Percentiles rank a stretch among this genome's conserved stretches.
These are phyloP conservation scores for Scomberomorus guttatus DNA, from an alignment of 2,797 vertebrate genomes.

Conservation along the genomic window DNA sequence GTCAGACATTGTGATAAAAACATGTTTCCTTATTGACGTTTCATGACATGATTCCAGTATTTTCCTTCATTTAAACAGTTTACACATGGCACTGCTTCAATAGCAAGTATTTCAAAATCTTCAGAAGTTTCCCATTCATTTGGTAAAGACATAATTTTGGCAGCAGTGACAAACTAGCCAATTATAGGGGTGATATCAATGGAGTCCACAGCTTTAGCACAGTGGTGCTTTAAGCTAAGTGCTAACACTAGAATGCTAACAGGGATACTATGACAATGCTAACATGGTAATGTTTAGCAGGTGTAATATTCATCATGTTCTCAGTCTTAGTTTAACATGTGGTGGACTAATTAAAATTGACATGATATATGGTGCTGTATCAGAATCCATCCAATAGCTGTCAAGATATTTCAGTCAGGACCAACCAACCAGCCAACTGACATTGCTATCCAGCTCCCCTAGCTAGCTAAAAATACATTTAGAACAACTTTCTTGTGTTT, in stretches of 20 bases:
- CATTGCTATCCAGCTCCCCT: too few species aligned
- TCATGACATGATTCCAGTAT: constrained; percentile 8
- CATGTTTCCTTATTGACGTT: constrained; percentile 45
- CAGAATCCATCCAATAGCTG: too few species aligned
- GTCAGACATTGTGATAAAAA: constrained; percentile 34
- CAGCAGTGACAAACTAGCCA: not conserved
- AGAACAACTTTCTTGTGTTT: not conserved
- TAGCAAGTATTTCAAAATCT: not conserved
- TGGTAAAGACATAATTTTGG: not conserved
- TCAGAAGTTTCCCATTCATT: not conserved
- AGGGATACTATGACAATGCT: not conserved
- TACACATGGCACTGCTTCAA: not conserved
- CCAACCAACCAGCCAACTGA: too few species aligned
- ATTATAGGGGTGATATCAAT: not conserved
- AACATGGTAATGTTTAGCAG: not conserved
- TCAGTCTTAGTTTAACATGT: not conserved
- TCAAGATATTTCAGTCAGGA: too few species aligned
- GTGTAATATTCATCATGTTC: not conserved
- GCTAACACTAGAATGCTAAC: not conserved
- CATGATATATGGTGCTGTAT: too few species aligned
- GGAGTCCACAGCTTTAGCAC: too few species aligned
- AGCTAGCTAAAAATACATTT: too few species aligned
- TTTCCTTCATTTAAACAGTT: not conserved
- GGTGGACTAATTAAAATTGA: too few species aligned
- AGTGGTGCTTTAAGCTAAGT: too few species aligned